These are phyloP conservation scores for Bungarus multicinctus DNA, from an alignment of 2,113 vertebrate species.

Conservation along the genomic window DNA sequence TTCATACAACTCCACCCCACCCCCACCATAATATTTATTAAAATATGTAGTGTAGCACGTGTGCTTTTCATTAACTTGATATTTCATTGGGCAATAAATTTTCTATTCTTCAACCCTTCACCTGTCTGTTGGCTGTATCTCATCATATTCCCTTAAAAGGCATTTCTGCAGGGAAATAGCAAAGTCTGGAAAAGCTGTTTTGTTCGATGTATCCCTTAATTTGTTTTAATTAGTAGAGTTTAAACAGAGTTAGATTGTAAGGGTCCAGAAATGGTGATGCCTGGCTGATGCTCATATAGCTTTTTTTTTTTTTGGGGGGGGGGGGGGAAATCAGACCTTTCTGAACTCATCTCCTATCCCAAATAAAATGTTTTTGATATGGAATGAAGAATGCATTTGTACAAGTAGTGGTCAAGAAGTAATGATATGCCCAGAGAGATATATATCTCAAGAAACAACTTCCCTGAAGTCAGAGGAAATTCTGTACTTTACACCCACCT, in stretches of 20 bases:
- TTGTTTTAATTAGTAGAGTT: neutral
- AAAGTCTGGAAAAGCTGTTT: neutral
- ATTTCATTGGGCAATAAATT: constrained; percentile 11
- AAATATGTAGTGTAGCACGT: neutral
- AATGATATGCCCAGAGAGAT: neutral
- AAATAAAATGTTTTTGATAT: neutral
- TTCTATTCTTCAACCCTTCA: constrained; percentile 28
- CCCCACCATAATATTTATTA: neutral
- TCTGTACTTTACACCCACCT: neutral
- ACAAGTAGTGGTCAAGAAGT: neutral
- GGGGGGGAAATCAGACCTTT: neutral
- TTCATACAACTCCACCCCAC: neutral
- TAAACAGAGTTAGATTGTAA: neutral
- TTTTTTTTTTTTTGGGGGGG: neutral
- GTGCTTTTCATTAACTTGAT: neutral
- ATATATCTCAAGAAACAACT: neutral
- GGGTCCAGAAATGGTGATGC: neutral
- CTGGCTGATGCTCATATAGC: neutral
- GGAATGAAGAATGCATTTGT: neutral
- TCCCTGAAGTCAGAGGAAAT: neutral
- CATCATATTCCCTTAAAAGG: neutral
- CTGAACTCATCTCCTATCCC: neutral
- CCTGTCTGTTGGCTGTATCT: neutral
- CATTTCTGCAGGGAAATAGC: neutral
- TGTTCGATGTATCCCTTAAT: neutral